phyloP scores from a whole-genome alignment of 2,888 invertebrate genomes.

The Amblyjoppa fuscipennis region DNA sequence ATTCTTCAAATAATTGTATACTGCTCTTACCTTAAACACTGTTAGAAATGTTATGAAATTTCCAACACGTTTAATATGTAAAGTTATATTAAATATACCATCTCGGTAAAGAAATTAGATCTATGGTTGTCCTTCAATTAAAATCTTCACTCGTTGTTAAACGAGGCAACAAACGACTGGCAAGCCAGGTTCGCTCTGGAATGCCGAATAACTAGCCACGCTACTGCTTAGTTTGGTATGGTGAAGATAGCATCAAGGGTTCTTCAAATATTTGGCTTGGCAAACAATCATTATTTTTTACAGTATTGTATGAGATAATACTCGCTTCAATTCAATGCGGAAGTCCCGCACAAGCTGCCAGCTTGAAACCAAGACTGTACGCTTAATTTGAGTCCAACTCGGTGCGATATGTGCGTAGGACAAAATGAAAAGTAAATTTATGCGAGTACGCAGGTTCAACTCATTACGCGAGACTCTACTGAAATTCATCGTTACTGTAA shows the following conservation, averaged over 20 bases:
- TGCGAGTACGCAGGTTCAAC: not conserved
- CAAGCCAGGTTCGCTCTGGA: not conserved
- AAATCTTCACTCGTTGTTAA: not conserved
- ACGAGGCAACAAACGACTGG: not conserved
- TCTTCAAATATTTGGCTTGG: not conserved
- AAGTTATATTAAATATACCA: too few relatives aligned
- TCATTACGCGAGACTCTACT: not conserved
- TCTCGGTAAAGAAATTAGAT: not conserved
- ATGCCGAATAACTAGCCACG: not conserved
- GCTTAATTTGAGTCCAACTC: not conserved
- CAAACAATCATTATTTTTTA: constrained; percentile 1
- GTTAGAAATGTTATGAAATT: too few relatives aligned
- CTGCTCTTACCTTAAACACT: too few relatives aligned
- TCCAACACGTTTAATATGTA: too few relatives aligned
- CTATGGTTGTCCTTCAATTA: not conserved
- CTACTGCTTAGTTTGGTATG: not conserved
- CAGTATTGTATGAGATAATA: not conserved
- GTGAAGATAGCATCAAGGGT: not conserved
- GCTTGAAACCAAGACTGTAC: not conserved
- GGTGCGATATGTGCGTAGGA: not conserved
- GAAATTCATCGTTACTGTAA: not conserved
- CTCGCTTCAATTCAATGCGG: not conserved
- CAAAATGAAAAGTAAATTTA: not conserved
- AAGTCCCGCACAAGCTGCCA: not conserved
- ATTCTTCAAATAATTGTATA: too few relatives aligned